Evolutionary conservation across 2,888 invertebrate species (phyloP), one percentile per base, ranked within the genome.

Genomic region (Muscina levida): DNA sequence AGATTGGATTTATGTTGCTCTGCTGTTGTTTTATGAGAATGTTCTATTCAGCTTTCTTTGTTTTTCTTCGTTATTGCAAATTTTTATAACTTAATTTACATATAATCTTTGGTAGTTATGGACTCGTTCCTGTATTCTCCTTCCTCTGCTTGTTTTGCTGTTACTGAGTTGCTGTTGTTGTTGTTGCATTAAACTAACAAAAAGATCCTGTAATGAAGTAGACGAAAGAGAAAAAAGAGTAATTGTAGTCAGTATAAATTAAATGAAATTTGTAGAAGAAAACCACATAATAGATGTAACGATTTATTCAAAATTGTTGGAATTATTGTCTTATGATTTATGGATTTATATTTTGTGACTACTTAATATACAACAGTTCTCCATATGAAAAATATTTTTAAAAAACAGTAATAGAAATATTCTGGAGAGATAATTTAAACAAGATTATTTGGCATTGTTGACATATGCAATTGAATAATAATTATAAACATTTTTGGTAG

Each of bases 1-100:
- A 8, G 3, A 31, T 3, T 5, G 79, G 73, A 84, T 84, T 82
- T 82, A 83, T 82, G 75, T 81, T 82, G 77, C 75, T 80, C 82
- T 76, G 83, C 81, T 74, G 19, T 42, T 65, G 37, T 76, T 74
- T 77, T 62, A 71, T 57, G 51, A 71, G 15, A 31, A 22, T 67
- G 31, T 31, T 5, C 8, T 31, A 5, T 17, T 57, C 17, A n/a
- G n/a, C 1, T 53, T 65, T n/a, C n/a, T n/a, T n/a, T n/a, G n/a
- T n/a, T n/a, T 13, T 24, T 53, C 19, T 51, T 39, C 13, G 31
- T 39, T 17, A 59, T 31, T 31, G 53, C 51, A 68, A 67, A 51
- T 68, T 56, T 51, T n/a, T 65, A 46, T 70, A 73, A 72, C 72
- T 78, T 76, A 76, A 73, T 67, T 76, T 67, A 66, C 8, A 71